Evolutionary conservation across 1,140 invertebrate genomes (phyloP).

Genomic region (Tigriopus japonicus): DNA sequence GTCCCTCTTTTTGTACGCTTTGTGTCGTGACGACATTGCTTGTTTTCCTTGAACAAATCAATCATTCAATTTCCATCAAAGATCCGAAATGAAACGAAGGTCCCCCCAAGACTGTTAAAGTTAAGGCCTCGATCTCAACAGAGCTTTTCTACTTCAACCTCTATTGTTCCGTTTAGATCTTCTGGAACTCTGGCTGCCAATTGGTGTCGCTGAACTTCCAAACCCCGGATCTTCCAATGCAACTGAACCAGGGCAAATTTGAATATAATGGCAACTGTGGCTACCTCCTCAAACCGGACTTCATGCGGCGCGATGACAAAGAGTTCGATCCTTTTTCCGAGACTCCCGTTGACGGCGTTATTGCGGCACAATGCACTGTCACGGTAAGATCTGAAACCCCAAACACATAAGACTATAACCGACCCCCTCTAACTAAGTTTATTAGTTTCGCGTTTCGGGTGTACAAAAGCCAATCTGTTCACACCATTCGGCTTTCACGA

Average conservation of each 20-base stretch:
- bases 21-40: too few relatives aligned
- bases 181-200: constrained; percentile 59
- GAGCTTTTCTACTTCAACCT: too few relatives aligned
- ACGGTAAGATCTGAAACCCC: constrained; percentile 38
- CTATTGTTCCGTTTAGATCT: constrained; percentile 25
- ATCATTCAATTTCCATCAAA: too few relatives aligned
- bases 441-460: neutral
- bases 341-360: constrained; percentile 95
- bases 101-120: too few relatives aligned
- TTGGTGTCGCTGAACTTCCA: constrained; percentile 99
- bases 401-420: too few relatives aligned
- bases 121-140: too few relatives aligned
- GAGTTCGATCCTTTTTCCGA: constrained; percentile 98
- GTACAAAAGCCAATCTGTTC: neutral
- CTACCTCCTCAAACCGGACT: constrained; percentile 94
- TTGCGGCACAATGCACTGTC: constrained; percentile 92
- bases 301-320: constrained; percentile 88
- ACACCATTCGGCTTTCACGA: too few relatives aligned
- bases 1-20: too few relatives aligned
- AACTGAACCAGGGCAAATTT: constrained; percentile 98
- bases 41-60: too few relatives aligned
- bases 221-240: constrained; percentile 98
- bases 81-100: too few relatives aligned
- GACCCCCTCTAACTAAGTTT: too few relatives aligned
- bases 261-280: constrained; percentile 94